Evolutionary conservation across 2,888 invertebrate genomes (phyloP), one percentile per base, ranked within the genome.

Genomic region (Melanostoma mellinum): DNA sequence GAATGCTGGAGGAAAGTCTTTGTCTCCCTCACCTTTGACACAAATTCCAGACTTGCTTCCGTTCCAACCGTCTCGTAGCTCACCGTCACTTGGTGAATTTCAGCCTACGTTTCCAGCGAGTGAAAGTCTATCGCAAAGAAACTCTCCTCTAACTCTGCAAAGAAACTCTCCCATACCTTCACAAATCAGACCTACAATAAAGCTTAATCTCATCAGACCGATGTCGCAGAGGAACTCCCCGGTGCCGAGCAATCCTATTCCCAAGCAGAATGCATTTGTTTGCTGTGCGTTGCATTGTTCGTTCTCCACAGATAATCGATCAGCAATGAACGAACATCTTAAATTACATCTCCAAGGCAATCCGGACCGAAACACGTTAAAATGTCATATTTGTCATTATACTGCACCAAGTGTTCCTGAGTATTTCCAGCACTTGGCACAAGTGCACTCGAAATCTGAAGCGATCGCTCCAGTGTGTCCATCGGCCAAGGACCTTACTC

Each of bases 261-360:
- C 10, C 30, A 78, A 40, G 10, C 0, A 32, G 32, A 3, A 30
- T 0, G 8, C 8, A 0, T 82, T 60, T 33, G 56, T 48, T 9
- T 84, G 84, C 40, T 38, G 79, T 5, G 69, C 71, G 6, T 40
- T 5, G 6, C 30, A 56, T 2, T 84, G 84, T 3, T 6, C 3
- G 1, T 85, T 73, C 46, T 30, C 40, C 0, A 52, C 79, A 9
- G 55, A 38, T n/a, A 5, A 61, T 4, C 74, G 67, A 6, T 46
- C 86, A 2, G 86, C 86, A 4, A 89, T 90, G 79, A 86, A 87
- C n/a, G 87, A 89, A 72, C 90, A 90, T 84, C 85, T 90, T 71
- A 85, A 85, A 20, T 87, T 88, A 53, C 90, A 90, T 60, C 85
- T 87, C 61, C 75, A 86, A 30, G 44, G 50, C 4, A 71, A 79